Evolutionary conservation across 2,888 invertebrate species (phyloP).

Genomic region (Spisula subtruncata): DNA sequence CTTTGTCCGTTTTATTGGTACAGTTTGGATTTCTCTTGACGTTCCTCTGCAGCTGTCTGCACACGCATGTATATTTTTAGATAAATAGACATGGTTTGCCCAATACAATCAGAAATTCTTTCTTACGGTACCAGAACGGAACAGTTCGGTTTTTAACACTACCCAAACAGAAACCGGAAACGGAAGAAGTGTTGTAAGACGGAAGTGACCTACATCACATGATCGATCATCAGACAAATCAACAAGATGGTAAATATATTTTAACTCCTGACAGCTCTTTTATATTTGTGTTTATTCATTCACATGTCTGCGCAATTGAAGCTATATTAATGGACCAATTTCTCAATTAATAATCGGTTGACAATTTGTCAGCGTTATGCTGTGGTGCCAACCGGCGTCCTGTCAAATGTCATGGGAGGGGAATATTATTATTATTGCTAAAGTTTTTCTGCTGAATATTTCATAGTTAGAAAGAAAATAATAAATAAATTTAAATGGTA

Average conservation of each 20-base stretch:
- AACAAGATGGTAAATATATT: slow-evolving; percentile 66
- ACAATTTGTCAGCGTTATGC: neutral
- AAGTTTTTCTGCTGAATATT: neutral
- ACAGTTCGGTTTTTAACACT: neutral
- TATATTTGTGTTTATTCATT: neutral
- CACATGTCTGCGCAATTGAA: neutral
- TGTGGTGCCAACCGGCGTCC: neutral
- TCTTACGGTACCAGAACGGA: neutral
- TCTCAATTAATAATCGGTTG: neutral
- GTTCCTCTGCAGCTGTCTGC: too few relatives aligned
- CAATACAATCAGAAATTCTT: too few relatives aligned
- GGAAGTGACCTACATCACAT: slow-evolving; percentile 68
- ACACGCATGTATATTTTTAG: too few relatives aligned
- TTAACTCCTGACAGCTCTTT: slow-evolving; percentile 13
- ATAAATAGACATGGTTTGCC: too few relatives aligned
- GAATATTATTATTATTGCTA: neutral
- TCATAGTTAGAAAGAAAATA: neutral
- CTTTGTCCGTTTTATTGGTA: too few relatives aligned
- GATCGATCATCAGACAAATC: slow-evolving; percentile 71
- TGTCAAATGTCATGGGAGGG: neutral
- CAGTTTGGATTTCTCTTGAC: too few relatives aligned
- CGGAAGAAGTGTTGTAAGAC: slow-evolving; percentile 56
- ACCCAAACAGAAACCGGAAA: slow-evolving; percentile 64
- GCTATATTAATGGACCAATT: neutral
- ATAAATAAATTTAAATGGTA: neutral